A percentile compares a stretch with the other conserved stretches of the same genome.
Conservation (phyloP, 2,888 invertebrate species). For the Halocaridina rubra region DNA sequence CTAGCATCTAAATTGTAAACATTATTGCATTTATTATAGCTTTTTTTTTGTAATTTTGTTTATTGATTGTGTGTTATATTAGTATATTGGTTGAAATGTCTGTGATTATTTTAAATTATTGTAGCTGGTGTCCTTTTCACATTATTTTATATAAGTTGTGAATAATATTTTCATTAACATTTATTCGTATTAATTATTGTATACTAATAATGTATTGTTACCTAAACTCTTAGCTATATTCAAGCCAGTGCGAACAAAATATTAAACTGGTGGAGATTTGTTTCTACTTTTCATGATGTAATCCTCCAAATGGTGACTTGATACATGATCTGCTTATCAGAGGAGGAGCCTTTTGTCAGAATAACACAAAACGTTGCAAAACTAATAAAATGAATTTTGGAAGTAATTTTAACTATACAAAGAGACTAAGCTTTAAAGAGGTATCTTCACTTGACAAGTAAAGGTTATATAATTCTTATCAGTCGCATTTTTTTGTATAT, state of each 20-base stretch:
- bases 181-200: slow-evolving; percentile 7
- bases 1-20: background rate
- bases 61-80: background rate
- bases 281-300: too few relatives aligned
- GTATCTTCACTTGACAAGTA: too few relatives aligned
- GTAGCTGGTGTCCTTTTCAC: slow-evolving; percentile 1
- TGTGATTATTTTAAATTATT: slow-evolving; percentile 13
- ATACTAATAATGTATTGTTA: background rate
- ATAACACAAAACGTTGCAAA: background rate
- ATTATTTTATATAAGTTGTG: slow-evolving; percentile 14
- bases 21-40: slow-evolving; percentile 19
- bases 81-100: slow-evolving; percentile 18
- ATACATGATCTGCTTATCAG: background rate
- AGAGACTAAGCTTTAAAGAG: too few relatives aligned
- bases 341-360: background rate
- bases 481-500: too few relatives aligned
- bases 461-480: too few relatives aligned
- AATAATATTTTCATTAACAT: slow-evolving; percentile 20
- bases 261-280: slow-evolving; percentile 1
- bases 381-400: too few relatives aligned
- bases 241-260: background rate
- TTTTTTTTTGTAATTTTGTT: slow-evolving; percentile 12
- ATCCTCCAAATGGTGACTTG: background rate
- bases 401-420: too few relatives aligned
- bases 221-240: slow-evolving; percentile 3